Evolutionary conservation across 2,888 invertebrate genomes (phyloP), one percentile per base, ranked within the genome.

Genomic region (Lasioglossum oenotherae): DNA sequence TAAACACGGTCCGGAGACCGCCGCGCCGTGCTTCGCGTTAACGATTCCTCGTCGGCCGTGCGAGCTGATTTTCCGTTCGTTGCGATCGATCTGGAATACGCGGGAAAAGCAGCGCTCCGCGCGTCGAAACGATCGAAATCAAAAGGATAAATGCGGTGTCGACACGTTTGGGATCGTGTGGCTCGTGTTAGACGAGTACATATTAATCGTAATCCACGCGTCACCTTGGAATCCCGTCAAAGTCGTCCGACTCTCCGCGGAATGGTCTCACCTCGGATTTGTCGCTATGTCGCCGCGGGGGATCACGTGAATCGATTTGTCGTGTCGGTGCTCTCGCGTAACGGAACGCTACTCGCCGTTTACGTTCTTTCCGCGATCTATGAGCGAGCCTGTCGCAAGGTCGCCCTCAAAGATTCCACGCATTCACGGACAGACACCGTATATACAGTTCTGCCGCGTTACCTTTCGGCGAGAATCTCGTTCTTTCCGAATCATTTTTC

Each of bases 1-100:
- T 91, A 92, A 92, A 93, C 92, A 92, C 84, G 75, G 88, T 75
- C 84, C 76, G 83, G 69, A 53, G 69, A 64, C 46, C 49, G 72
- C 53, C 64, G 41, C 27, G 69, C 53, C 57, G 41, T 31, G 71
- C 41, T 23, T 38, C 85, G 75, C 35, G 64, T 67, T 49, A 73
- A 84, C 71, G 27, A 53, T 53, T 80, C n/a, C 44, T 38, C 38
- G 69, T 6, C 53, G 57, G 57, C 75, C 35, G 73, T 53, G 38
- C 46, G 38, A 77, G 71, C 71, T 38, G 41, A 41, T 35, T 10
- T 41, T 73, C 74, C 73, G 19, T 16, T 71, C 35, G 19, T 3
- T 16, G 16, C 14, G 16, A 14, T 44, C 72, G 72, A 19, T 6
- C 31, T 0, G 44, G 27, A 46, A 8, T 8, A 4, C 53, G 53